phyloP scores from a whole-genome alignment of 2,888 invertebrate species.

The Dryomyza anilis region DNA sequence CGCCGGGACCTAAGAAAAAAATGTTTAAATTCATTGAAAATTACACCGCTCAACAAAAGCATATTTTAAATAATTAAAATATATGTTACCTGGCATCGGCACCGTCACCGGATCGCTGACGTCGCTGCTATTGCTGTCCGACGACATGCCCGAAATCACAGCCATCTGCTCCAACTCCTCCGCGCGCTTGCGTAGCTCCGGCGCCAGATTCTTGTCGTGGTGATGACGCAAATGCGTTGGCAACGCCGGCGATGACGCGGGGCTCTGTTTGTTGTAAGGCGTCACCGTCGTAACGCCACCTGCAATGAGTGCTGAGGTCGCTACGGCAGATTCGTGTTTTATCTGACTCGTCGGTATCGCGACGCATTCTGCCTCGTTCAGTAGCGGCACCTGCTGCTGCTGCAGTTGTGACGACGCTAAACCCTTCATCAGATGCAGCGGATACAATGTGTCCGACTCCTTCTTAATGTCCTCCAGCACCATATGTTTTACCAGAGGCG shows the following conservation, averaged over 20 bases:
- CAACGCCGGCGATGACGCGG: slow-evolving; percentile 15
- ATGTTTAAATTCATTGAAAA: background rate
- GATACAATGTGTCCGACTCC: slow-evolving; percentile 44
- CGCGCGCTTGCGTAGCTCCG: slow-evolving; percentile 37
- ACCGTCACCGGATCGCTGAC: slow-evolving; percentile 31
- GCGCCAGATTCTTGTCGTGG: slow-evolving; percentile 37
- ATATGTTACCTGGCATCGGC: slow-evolving; percentile 34
- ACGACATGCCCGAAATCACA: slow-evolving; percentile 44
- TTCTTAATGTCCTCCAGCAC: slow-evolving; percentile 51
- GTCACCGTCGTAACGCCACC: slow-evolving; percentile 16
- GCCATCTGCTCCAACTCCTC: slow-evolving; percentile 36
- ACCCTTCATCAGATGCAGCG: slow-evolving; percentile 28
- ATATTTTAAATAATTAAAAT: background rate
- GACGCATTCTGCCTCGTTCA: slow-evolving; percentile 42
- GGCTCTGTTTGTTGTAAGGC: slow-evolving; percentile 31
- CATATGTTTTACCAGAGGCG: slow-evolving; percentile 34
- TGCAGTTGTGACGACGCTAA: slow-evolving; percentile 1
- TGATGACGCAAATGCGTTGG: slow-evolving; percentile 31
- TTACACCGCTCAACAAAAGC: background rate
- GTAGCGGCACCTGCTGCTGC: slow-evolving; percentile 36
- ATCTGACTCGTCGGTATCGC: slow-evolving; percentile 55
- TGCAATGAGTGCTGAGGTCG: slow-evolving; percentile 38
- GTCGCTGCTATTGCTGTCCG: slow-evolving; percentile 51
- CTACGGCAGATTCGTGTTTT: slow-evolving; percentile 51
- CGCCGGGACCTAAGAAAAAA: slow-evolving; percentile 42